phyloP scores from a whole-genome alignment of 1,140 invertebrate genomes.

The Xylocopa sonorina region DNA sequence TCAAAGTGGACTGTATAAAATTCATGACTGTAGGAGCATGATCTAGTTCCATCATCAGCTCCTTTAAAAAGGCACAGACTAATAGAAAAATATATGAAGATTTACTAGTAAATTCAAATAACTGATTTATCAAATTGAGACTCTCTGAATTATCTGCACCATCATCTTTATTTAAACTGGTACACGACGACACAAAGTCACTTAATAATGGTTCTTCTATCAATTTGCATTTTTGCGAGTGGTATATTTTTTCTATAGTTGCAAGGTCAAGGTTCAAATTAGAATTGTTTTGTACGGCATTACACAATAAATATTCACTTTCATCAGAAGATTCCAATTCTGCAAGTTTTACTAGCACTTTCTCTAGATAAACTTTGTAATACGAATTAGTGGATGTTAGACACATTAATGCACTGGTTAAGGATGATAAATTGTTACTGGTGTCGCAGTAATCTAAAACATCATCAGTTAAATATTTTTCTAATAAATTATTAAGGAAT shows the following conservation, averaged over 20 bases:
- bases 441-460: constrained; percentile 42
- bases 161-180: constrained; percentile 39
- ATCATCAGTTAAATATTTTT: constrained; percentile 68
- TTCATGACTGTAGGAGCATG: constrained; percentile 62
- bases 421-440: constrained; percentile 51
- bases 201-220: constrained; percentile 73
- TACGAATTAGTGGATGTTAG: constrained; percentile 43
- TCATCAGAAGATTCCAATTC: constrained; percentile 56
- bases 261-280: constrained; percentile 57
- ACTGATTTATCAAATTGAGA: constrained; percentile 33
- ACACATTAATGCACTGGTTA: constrained; percentile 60
- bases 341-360: constrained; percentile 61
- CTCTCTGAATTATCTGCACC: constrained; percentile 8
- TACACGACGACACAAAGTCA: constrained; percentile 57
- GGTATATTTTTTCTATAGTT: constrained; percentile 70
- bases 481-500: constrained; percentile 60
- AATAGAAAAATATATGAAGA: constrained; percentile 70
- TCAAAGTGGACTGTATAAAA: constrained; percentile 70
- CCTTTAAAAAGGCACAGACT: constrained; percentile 66
- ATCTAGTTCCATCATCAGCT: constrained; percentile 66
- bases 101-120: constrained; percentile 60
- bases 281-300: constrained; percentile 52
- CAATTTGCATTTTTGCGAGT: constrained; percentile 59
- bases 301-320: constrained; percentile 59
- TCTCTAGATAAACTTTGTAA: constrained; percentile 48